Evolutionary conservation across 2,113 vertebrate genomes (phyloP).

Genomic region (Amblyornis subalaris): DNA sequence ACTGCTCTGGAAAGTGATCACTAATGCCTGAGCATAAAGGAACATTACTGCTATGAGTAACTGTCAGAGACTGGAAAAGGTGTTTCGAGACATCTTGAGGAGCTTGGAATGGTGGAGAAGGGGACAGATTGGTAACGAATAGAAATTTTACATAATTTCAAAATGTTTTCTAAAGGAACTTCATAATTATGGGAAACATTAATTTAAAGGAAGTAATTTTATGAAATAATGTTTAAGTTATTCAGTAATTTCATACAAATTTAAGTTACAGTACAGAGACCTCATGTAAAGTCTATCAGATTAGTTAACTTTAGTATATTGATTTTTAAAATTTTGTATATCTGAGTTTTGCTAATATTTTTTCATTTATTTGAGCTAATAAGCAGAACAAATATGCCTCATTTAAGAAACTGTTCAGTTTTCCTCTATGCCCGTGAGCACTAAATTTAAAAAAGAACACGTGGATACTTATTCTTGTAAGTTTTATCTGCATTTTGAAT

Average conservation of each 20-base stretch:
- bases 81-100: too few relatives aligned
- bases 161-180: neutral
- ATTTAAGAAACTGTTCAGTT: neutral
- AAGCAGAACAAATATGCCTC: neutral
- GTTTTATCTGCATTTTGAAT: neutral
- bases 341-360: neutral
- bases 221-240: neutral
- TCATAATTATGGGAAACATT: neutral
- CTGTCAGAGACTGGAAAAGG: too few relatives aligned
- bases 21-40: neutral
- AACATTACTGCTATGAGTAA: neutral
- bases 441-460: neutral
- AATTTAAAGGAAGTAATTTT: neutral
- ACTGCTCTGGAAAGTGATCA: neutral
- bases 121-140: neutral
- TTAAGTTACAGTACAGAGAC: neutral
- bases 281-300: neutral
- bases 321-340: neutral
- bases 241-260: neutral
- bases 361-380: neutral
- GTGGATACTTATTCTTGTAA: neutral
- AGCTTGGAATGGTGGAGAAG: too few relatives aligned
- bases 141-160: neutral
- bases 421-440: neutral
- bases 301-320: neutral